Percentiles rank a stretch among this genome's conserved stretches.
phyloP scores from a whole-genome alignment of 2,113 vertebrate species.

The Cathartes aura region DNA sequence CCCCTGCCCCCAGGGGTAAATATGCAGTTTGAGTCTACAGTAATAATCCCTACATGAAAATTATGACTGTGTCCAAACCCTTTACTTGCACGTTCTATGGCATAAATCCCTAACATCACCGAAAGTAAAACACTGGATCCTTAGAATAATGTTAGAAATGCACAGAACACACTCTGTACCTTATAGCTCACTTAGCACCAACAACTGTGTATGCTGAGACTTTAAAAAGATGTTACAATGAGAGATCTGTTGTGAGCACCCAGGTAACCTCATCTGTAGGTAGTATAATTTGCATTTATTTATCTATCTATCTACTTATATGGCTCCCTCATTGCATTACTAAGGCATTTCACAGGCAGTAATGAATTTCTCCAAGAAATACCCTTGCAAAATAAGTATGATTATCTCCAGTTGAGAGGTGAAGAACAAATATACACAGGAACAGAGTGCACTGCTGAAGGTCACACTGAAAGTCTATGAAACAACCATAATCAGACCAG shows the following conservation, averaged over 20 bases:
- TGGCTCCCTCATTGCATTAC: not conserved
- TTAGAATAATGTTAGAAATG: not conserved
- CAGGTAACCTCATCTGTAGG: not conserved
- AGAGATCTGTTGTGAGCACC: not conserved
- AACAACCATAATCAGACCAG: not conserved
- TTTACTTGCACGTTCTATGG: not conserved
- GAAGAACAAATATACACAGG: not conserved
- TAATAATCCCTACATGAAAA: not conserved
- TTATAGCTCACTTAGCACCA: not conserved
- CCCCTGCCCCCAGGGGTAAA: not conserved
- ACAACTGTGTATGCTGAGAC: not conserved
- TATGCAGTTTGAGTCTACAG: not conserved
- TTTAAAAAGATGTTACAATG: not conserved
- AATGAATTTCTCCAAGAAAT: not conserved
- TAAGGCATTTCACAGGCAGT: not conserved
- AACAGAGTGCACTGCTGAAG: not conserved
- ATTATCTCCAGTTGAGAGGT: not conserved
- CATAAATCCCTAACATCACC: not conserved
- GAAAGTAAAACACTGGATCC: not conserved
- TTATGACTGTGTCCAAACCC: not conserved
- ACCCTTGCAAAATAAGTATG: not conserved
- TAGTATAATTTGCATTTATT: not conserved
- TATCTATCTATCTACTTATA: not conserved
- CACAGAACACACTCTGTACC: not conserved
- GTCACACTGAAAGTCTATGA: not conserved